Evolutionary conservation across 2,113 vertebrate species (phyloP), one percentile per base, ranked within the genome.

Genomic region (Passer montanus): DNA sequence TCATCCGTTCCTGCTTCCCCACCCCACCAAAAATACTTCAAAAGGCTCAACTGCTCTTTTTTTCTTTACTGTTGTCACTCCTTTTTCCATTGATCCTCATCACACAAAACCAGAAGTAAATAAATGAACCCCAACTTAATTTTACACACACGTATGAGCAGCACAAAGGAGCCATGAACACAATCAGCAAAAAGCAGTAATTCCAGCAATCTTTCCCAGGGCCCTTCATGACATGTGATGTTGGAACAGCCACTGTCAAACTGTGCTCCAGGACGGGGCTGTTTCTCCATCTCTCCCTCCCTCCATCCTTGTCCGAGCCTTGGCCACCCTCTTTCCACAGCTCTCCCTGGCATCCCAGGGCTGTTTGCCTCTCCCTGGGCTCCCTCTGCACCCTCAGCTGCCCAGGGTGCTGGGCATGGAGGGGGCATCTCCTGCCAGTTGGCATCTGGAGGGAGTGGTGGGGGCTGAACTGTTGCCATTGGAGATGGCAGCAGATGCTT

Each of bases 401-500:
- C 56, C 39, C 1, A 13, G 80, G 80, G 13, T 81, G 37, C 68
- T 77, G 2, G 0, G 83, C 20, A 27, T 78, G 66, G 73, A 69
- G 47, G 1, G 2, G 72, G 52, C 69, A 72, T 18, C 72, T 33
- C 46, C 80, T 90, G 92, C 82, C 91, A 84, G 49, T 0, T 43
- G 80, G 30, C 1, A 1, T 62, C 15, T 2, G 52, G 63, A 92
- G 85, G 78, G 80, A 96, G 39, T 0, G 0, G 3, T 49, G 68
- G 59, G 70, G 67, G 78, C 60, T 97, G 96, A 94, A 87, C 77
- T 55, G 93, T 90, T 97, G 95, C 97, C 94, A 70, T 37, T 95
- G 92, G 97, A 95, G 95, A 96, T 96, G 84, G 94, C 77, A 95
- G 92, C 95, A 97, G 97, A 97, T 97, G 94, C 91, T 95, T 92